Conservation (phyloP, 2,113 vertebrate species). For the Podilymbus podiceps region DNA sequence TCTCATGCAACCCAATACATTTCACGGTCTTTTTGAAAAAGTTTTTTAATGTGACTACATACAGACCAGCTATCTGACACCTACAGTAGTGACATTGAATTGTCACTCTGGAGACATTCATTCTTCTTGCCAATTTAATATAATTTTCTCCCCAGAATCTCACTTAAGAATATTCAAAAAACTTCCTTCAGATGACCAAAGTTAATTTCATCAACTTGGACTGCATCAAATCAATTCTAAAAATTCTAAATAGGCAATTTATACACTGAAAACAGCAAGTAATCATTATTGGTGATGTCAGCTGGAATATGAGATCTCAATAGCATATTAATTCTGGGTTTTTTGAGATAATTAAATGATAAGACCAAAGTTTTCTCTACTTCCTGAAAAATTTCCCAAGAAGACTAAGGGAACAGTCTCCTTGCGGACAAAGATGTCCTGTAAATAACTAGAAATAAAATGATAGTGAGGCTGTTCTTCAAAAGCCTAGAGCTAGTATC, state of each 20-base stretch:
- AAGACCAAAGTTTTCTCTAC: not conserved
- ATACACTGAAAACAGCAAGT: not conserved
- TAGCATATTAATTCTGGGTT: not conserved
- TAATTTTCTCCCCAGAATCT: not conserved
- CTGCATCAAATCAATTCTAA: not conserved
- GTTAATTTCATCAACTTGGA: not conserved
- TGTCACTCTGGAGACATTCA: not conserved
- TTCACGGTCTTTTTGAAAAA: constrained; percentile 20
- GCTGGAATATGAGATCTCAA: not conserved
- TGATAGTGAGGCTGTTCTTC: not conserved
- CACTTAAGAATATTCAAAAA: not conserved
- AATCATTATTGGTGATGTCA: not conserved
- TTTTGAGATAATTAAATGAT: not conserved
- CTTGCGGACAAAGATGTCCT: not conserved
- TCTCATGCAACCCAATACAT: not conserved
- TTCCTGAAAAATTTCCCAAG: not conserved
- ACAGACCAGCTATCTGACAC: not conserved
- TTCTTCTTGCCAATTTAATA: not conserved
- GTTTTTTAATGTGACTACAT: constrained; percentile 1
- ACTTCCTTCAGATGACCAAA: not conserved
- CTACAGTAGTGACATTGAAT: not conserved
- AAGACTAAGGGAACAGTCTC: not conserved
- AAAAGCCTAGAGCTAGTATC: not conserved
- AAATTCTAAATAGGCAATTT: not conserved
- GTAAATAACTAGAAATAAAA: not conserved